Percentiles rank a stretch among this genome's conserved stretches.
Conservation (phyloP, 2,888 invertebrate species). For the Cremastobaeus sp. region DNA sequence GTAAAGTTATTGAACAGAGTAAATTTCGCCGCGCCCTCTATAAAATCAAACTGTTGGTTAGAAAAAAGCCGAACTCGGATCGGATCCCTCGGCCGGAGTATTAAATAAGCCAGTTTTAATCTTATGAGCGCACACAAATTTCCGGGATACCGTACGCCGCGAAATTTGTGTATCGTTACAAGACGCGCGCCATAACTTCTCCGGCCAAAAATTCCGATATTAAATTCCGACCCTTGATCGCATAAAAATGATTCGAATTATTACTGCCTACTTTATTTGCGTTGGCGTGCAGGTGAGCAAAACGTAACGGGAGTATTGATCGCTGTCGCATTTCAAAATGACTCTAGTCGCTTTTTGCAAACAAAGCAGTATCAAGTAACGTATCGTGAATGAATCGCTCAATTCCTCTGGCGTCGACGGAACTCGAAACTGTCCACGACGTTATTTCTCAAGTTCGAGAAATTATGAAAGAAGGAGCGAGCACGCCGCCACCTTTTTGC, state of each 20-base stretch:
- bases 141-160: neutral
- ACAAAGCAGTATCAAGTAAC: conserved; percentile 31
- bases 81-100: too few species aligned
- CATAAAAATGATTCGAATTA: conserved; percentile 40
- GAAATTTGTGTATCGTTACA: conserved; percentile 22
- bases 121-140: conserved; percentile 36
- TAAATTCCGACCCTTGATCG: conserved; percentile 42
- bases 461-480: too few species aligned
- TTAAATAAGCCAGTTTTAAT: conserved; percentile 38
- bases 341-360: conserved; percentile 21
- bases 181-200: conserved; percentile 19
- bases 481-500: too few species aligned
- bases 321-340: conserved; percentile 25
- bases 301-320: conserved; percentile 40
- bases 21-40: too few species aligned
- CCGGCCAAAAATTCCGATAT: conserved; percentile 32
- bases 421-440: too few species aligned
- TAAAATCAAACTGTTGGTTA: too few species aligned
- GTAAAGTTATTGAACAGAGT: too few species aligned
- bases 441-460: too few species aligned
- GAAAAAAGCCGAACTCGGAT: too few species aligned
- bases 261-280: conserved; percentile 28
- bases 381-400: conserved; percentile 16
- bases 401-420: conserved; percentile 19
- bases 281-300: conserved; percentile 6